A percentile compares a stretch with the other conserved stretches of the same genome.
phyloP scores from a whole-genome alignment of 2,113 vertebrate genomes.

The Colistium nudipinnis region DNA sequence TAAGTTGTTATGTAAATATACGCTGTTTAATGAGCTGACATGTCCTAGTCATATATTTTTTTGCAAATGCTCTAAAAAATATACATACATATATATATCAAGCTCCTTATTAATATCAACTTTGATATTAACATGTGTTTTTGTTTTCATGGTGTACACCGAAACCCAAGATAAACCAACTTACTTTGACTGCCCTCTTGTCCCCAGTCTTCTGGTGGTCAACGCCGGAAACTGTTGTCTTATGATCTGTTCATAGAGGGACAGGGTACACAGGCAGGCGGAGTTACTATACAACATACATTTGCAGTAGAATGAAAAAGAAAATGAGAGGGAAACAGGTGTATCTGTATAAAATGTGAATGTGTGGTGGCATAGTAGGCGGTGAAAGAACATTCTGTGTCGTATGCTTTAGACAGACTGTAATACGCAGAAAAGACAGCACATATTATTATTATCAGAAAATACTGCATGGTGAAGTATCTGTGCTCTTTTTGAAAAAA shows the following conservation, averaged over 20 bases:
- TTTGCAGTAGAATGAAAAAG: background rate
- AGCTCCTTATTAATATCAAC: background rate
- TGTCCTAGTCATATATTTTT: too few relatives aligned
- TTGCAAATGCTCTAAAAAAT: too few relatives aligned
- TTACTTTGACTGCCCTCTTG: constrained; percentile 99
- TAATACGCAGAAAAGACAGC: background rate
- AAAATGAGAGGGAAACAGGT: too few relatives aligned
- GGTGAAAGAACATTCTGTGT: too few relatives aligned
- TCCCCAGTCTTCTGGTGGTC: constrained; percentile 95
- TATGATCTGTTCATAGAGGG: constrained; percentile 86
- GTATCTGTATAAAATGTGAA: too few relatives aligned
- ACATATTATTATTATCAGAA: too few relatives aligned
- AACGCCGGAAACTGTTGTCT: constrained; percentile 97
- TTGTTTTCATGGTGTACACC: background rate
- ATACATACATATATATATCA: too few relatives aligned
- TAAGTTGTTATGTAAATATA: background rate
- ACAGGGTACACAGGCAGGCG: constrained; percentile 6
- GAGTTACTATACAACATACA: background rate
- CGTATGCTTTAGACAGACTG: background rate
- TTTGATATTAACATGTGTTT: background rate
- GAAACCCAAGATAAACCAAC: constrained; percentile 54
- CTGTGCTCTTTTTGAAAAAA: background rate
- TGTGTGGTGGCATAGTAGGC: too few relatives aligned
- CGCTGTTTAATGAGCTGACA: background rate
- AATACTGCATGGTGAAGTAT: background rate